These are phyloP conservation scores for Danio aesculapii DNA, from an alignment of 2,797 vertebrate genomes.

Conservation along the genomic window DNA sequence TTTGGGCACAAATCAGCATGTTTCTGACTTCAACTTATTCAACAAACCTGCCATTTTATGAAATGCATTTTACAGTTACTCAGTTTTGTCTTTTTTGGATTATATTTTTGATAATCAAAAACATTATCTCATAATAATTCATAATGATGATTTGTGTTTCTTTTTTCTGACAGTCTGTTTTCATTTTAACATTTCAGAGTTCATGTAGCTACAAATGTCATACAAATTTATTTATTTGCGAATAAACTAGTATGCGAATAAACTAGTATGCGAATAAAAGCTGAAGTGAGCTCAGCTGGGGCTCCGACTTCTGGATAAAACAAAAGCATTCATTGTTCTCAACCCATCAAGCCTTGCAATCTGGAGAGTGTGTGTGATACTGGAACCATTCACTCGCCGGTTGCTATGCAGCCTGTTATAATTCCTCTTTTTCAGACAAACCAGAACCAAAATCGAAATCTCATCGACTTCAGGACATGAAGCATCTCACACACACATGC, in stretches of 20 bases:
- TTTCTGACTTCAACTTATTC: no score
- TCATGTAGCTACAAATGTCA: no score
- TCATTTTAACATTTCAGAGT: no score
- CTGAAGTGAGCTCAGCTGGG: background rate
- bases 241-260: background rate
- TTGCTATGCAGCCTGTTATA: conserved; percentile 47
- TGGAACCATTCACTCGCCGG: conserved; percentile 18
- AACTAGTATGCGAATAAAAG: background rate
- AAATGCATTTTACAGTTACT: no score
- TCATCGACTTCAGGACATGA: background rate
- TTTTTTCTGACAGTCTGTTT: no score
- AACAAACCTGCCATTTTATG: no score
- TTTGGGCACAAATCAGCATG: no score
- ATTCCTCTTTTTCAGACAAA: conserved; percentile 39
- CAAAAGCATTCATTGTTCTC: conserved; percentile 70
- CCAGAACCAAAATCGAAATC: conserved; percentile 4
- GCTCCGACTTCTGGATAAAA: conserved; percentile 48
- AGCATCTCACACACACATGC: background rate
- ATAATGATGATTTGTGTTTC: no score
- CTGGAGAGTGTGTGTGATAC: conserved; percentile 40
- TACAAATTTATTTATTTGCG: no score
- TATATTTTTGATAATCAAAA: no score
- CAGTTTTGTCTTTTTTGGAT: no score
- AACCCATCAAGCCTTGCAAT: conserved; percentile 57
- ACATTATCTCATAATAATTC: no score